Evolutionary conservation across 1,140 invertebrate genomes (phyloP), one percentile per base, ranked within the genome.

Genomic region (Trichonephila clavipes): DNA sequence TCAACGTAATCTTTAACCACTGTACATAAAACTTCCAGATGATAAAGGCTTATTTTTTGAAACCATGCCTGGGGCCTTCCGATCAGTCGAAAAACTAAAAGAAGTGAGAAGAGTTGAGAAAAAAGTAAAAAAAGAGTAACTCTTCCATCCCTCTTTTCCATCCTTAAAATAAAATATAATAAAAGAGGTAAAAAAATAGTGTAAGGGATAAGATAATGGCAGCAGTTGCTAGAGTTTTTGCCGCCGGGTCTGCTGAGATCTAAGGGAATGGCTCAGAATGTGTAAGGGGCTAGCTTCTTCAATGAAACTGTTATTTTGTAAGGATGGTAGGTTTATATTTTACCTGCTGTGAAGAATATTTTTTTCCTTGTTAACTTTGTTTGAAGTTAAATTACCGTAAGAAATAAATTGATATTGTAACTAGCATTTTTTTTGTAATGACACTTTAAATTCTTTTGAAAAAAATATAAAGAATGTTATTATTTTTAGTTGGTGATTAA

Each of bases 131-230:
- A 85, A 59, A 85, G 83, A 40, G 72, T 77, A 77, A 77, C 72
- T 77, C 72, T 69, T 69, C 24, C 66, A 24, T 34, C 81, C 16
- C 44, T 34, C 44, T 85, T 85, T 85, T 28, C 62, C 19, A 4
- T 28, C 40, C 21, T 10, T 34, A 88, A 88, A 88, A 66, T 88
- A 88, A 88, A 88, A 88, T 88, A 88, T 66, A 85, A 85, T 85
- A 66, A 66, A 88, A 88, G 24, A 24, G 40, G 86, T 62, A 28
- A 88, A 85, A 88, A 88, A 88, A 88, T 88, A 88, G 86, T 44
- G 62, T 66, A 64, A 44, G 34, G 86, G 61, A 88, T 88, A 88
- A 88, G 86, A 85, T 85, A 85, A 85, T 85, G 59, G 86, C 86
- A 44, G 62, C 28, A 88, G 86, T 64, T 62, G 86, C 59, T 62